These are phyloP conservation scores for Nothocercus nigrocapillus DNA, from an alignment of 2,113 vertebrate species.

Conservation along the genomic window DNA sequence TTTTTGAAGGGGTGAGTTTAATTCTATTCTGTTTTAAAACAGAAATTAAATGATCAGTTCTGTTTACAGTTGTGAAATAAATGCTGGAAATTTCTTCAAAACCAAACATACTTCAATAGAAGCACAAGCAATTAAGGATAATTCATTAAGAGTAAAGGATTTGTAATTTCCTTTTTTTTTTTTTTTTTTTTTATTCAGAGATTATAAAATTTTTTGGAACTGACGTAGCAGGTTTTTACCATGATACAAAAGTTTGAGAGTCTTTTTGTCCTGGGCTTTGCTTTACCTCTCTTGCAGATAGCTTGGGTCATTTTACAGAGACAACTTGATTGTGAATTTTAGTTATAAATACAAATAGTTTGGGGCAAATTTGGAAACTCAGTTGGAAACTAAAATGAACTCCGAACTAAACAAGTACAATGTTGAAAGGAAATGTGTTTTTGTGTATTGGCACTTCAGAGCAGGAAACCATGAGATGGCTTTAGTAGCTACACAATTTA, in stretches of 20 bases:
- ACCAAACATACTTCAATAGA: not conserved
- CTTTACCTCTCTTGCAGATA: not conserved
- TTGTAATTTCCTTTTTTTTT: not conserved
- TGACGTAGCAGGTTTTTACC: not conserved
- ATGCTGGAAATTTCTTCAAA: not conserved
- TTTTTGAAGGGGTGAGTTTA: constrained; percentile 28
- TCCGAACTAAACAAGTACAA: not conserved
- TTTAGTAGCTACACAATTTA: not conserved
- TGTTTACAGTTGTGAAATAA: not conserved
- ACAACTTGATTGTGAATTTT: not conserved
- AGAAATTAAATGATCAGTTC: not conserved
- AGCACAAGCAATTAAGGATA: not conserved
- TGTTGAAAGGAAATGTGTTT: not conserved
- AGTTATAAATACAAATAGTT: not conserved
- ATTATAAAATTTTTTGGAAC: not conserved
- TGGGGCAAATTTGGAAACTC: not conserved
- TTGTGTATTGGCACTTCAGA: not conserved
- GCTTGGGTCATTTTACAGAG: not conserved
- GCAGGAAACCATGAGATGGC: not conserved
- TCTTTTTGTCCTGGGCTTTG: not conserved
- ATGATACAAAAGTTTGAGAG: not conserved
- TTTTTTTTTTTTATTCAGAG: not conserved
- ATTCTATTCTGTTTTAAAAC: constrained; percentile 23
- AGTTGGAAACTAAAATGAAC: not conserved
- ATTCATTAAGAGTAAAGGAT: not conserved